phyloP scores from a whole-genome alignment of 2,797 vertebrate genomes.

The Chelidonichthys spinosus region DNA sequence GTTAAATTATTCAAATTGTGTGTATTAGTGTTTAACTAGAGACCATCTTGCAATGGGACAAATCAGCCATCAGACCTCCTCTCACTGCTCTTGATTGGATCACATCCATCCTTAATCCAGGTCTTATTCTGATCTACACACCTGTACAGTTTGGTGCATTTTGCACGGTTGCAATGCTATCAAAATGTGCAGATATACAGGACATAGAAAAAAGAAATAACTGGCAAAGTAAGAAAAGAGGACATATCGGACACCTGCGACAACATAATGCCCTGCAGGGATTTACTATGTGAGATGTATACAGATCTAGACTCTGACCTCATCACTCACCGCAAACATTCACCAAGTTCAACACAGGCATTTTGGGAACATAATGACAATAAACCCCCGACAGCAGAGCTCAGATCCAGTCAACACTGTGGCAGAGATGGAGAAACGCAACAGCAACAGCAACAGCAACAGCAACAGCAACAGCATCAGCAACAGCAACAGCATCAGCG shows the following conservation, averaged over 20 bases:
- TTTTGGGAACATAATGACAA: slow-evolving; percentile 26
- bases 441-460: not conserved
- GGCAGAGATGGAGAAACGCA: slow-evolving; percentile 3
- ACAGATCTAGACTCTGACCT: slow-evolving; percentile 33
- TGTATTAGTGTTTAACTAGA: not conserved
- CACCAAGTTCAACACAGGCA: slow-evolving; percentile 30
- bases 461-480: not conserved
- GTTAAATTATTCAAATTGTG: not conserved
- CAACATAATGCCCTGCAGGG: not conserved
- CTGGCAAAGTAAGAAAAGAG: too few relatives aligned
- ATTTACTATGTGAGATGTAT: slow-evolving; percentile 30
- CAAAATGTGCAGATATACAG: too few relatives aligned
- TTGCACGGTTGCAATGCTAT: not conserved
- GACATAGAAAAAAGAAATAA: too few relatives aligned
- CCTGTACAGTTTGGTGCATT: not conserved
- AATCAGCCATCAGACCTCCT: too few relatives aligned
- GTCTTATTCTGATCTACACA: not conserved
- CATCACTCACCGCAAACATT: slow-evolving; percentile 22
- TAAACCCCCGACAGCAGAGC: slow-evolving; percentile 17
- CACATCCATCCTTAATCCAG: not conserved
- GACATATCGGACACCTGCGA: not conserved
- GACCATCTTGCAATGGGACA: not conserved
- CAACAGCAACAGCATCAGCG: not conserved
- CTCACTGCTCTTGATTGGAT: not conserved
- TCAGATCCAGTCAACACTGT: slow-evolving; percentile 1